Percentiles rank a stretch among this genome's conserved stretches.
Conservation (phyloP, 2,113 vertebrate genomes). For the Eleginops maclovinus region DNA sequence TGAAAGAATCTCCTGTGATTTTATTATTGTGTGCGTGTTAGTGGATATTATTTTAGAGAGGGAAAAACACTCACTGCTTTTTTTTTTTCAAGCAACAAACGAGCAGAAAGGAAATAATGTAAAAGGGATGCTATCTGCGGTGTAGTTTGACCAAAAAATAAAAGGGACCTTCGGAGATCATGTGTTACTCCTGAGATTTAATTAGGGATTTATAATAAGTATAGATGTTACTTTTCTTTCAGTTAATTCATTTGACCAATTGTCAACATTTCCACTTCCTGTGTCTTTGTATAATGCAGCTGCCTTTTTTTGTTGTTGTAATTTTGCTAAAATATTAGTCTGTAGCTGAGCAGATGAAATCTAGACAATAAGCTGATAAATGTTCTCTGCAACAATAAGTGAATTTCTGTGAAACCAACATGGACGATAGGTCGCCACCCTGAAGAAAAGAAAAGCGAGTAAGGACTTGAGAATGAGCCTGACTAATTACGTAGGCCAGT, state of each 20-base stretch:
- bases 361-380: slow-evolving; percentile 32
- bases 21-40: slow-evolving; percentile 63
- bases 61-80: slow-evolving; percentile 56
- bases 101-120: slow-evolving; percentile 44
- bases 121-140: slow-evolving; percentile 28
- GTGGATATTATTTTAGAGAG: slow-evolving; percentile 74
- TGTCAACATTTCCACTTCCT: slow-evolving; percentile 30
- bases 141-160: slow-evolving; percentile 39
- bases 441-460: slow-evolving; percentile 18
- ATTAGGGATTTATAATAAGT: slow-evolving; percentile 20
- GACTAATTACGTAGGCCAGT: slow-evolving; percentile 27
- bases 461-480: neutral
- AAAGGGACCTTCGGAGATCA: slow-evolving; percentile 30
- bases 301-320: slow-evolving; percentile 59
- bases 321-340: slow-evolving; percentile 22
- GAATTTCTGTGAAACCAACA: slow-evolving; percentile 37
- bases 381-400: slow-evolving; percentile 40
- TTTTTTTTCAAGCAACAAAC: slow-evolving; percentile 61
- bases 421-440: slow-evolving; percentile 9
- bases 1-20: slow-evolving; percentile 71
- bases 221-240: slow-evolving; percentile 31
- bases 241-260: neutral
- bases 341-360: slow-evolving; percentile 34
- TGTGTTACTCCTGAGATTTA: slow-evolving; percentile 29
- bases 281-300: slow-evolving; percentile 33